These are phyloP conservation scores for Stichopus chloronotus DNA, from an alignment of 35 echinoderm and acorn worm species.

Conservation along the genomic window DNA sequence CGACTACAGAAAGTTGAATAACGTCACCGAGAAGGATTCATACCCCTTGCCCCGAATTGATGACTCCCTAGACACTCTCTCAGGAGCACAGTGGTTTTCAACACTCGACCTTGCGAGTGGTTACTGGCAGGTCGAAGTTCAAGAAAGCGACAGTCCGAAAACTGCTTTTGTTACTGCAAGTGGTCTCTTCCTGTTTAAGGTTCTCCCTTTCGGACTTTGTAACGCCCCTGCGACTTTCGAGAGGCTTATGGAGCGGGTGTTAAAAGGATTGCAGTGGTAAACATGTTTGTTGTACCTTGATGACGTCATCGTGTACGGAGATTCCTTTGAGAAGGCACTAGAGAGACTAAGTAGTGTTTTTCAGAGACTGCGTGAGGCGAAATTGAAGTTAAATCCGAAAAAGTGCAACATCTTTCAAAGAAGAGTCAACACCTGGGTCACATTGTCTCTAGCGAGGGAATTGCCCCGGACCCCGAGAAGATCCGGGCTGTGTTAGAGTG, in stretches of 20 bases:
- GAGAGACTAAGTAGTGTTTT: constrained; percentile 47
- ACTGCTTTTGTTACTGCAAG: constrained; percentile 17
- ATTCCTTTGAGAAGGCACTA: constrained; percentile 33
- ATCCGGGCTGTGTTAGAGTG: constrained; percentile 48
- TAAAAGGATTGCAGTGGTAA: constrained; percentile 65
- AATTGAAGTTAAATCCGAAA: constrained; percentile 67
- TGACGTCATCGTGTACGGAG: constrained; percentile 70
- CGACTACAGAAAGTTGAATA: constrained; percentile 69
- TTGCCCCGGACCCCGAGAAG: constrained; percentile 62
- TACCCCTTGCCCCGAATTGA: constrained; percentile 70
- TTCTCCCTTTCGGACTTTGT: constrained; percentile 63
- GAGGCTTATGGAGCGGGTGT: constrained; percentile 64
- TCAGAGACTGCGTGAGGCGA: constrained; percentile 12
- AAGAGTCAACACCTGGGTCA: constrained; percentile 72
- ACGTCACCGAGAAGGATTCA: constrained; percentile 56
- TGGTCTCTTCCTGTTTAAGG: constrained; percentile 47
- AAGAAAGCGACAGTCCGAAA: constrained; percentile 30
- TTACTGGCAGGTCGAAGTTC: constrained; percentile 71
- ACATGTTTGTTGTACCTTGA: constrained; percentile 54
- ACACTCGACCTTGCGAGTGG: constrained; percentile 75
- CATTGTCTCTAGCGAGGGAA: constrained; percentile 36
- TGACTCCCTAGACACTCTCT: constrained; percentile 66
- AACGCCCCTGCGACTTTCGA: constrained; percentile 59
- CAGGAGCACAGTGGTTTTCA: constrained; percentile 67
- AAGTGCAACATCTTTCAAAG: constrained; percentile 70